phyloP scores from a whole-genome alignment of 2,888 invertebrate species.

The Lordiphosa andalusiaca region DNA sequence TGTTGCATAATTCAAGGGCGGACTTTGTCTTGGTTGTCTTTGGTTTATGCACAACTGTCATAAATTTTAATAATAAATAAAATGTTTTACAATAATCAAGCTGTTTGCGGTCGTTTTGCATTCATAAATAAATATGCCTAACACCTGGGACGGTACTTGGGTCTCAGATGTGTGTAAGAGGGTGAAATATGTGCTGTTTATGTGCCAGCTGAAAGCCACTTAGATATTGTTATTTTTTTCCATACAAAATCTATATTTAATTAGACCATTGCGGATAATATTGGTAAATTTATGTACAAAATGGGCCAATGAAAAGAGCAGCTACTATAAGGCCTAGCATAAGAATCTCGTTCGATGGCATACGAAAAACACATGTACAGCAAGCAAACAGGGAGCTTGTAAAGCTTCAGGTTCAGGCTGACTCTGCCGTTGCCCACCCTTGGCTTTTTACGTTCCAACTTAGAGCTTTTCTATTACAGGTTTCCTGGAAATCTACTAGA shows the following conservation, averaged over 20 bases:
- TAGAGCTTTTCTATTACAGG: no score
- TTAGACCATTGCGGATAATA: conserved; percentile 26
- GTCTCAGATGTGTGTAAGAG: conserved; percentile 23
- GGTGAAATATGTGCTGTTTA: conserved; percentile 8
- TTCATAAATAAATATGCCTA: conserved; percentile 44
- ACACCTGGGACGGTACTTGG: conserved; percentile 8
- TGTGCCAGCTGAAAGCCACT: neutral
- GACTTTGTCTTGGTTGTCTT: neutral
- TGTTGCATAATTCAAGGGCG: conserved; percentile 33
- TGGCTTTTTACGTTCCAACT: no score
- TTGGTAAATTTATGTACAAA: conserved; percentile 28
- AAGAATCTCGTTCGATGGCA: no score
- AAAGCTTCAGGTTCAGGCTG: no score
- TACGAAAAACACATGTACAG: no score
- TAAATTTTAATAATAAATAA: conserved; percentile 48
- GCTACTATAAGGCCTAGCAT: neutral
- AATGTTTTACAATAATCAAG: conserved; percentile 15
- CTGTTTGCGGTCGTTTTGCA: conserved; percentile 13
- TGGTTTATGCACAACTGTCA: conserved; percentile 43
- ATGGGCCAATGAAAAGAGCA: conserved; percentile 6
- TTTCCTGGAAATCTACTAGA: no score
- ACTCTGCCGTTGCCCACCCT: no score
- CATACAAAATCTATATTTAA: conserved; percentile 39
- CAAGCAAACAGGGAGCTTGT: no score
- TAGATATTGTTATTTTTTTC: conserved; percentile 9